Base-by-base conservation (phyloP, 2,888 invertebrate species). In the Apotomis capreana region DNA sequence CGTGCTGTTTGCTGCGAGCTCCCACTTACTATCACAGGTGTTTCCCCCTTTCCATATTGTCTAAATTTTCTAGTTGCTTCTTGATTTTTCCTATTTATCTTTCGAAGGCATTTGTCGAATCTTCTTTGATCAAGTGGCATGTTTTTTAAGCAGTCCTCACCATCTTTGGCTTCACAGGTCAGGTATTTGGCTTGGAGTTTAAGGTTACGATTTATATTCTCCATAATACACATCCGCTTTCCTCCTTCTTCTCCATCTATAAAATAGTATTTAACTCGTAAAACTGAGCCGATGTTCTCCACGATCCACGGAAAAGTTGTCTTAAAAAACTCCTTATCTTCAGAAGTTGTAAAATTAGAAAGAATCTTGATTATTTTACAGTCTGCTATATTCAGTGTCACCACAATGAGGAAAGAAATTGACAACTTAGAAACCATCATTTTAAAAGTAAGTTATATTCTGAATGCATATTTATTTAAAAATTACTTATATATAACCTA, bases 301-400 rank as follows among this genome's bases (percentile, higher is more conserved):
- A 12, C 64, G 8, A 64, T 54, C 44, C 64, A 64, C 9, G 61
- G 61, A 6, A 55, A 64, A 15, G 64, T 64, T 0, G 44, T 64
- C 44, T 44, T 64, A 13, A 55, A 64, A 12, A 55, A 64, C 9
- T 55, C 64, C 12, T 55, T 46, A 44, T 64, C 64, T 44, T 64
- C 15, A 6, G 8, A 44, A 26, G 5, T 64, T 2, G 44, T 44
- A 3, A 64, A 64, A 44, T 64, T 9, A 5, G 55, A 64, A 8
- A 64, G 64, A 46, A 64, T 64, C 15, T 55, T 55, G 5, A 64
- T 55, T 64, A 44, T 55, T 44, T 10, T 64, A 55, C 55, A 44
- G 1, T 15, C 12, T 3, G 15, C 15, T 49, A 26, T 2, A 0
- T 49, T 9, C 10, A 49, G 49, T 49, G 49, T 10, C 49, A 49